phyloP scores from a whole-genome alignment of 2,888 invertebrate species.

The Empis livida region DNA sequence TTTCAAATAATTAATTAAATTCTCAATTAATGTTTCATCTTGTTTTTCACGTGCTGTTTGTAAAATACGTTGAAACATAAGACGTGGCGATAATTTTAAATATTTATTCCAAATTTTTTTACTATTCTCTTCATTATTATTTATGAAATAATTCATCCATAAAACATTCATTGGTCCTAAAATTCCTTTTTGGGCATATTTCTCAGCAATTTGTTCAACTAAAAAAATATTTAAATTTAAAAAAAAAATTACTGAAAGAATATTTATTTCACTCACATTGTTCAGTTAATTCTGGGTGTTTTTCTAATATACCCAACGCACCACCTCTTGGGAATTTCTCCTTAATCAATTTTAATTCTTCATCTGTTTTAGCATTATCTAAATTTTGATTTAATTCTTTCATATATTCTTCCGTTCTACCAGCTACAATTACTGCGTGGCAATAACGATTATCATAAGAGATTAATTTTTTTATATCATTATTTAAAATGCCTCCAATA shows the following conservation, averaged over 20 bases:
- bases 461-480: slow-evolving; percentile 40
- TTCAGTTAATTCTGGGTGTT: slow-evolving; percentile 39
- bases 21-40: slow-evolving; percentile 35
- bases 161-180: slow-evolving; percentile 52
- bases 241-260: background rate
- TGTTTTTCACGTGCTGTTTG: slow-evolving; percentile 39
- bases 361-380: slow-evolving; percentile 36
- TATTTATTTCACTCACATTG: slow-evolving; percentile 37
- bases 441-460: slow-evolving; percentile 46
- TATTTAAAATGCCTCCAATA: slow-evolving; percentile 37
- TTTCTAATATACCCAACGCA: slow-evolving; percentile 40
- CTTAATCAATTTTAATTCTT: slow-evolving; percentile 38
- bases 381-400: slow-evolving; percentile 41
- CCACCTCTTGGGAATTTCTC: slow-evolving; percentile 44
- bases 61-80: slow-evolving; percentile 46
- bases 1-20: slow-evolving; percentile 38
- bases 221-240: slow-evolving; percentile 7
- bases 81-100: slow-evolving; percentile 38
- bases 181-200: slow-evolving; percentile 46
- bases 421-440: slow-evolving; percentile 43
- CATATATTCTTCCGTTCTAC: slow-evolving; percentile 42
- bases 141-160: slow-evolving; percentile 54
- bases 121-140: slow-evolving; percentile 45
- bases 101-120: slow-evolving; percentile 48
- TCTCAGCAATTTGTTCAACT: slow-evolving; percentile 50